Conservation (phyloP, 2,113 vertebrate species). For the Mungos mungo region DNA sequence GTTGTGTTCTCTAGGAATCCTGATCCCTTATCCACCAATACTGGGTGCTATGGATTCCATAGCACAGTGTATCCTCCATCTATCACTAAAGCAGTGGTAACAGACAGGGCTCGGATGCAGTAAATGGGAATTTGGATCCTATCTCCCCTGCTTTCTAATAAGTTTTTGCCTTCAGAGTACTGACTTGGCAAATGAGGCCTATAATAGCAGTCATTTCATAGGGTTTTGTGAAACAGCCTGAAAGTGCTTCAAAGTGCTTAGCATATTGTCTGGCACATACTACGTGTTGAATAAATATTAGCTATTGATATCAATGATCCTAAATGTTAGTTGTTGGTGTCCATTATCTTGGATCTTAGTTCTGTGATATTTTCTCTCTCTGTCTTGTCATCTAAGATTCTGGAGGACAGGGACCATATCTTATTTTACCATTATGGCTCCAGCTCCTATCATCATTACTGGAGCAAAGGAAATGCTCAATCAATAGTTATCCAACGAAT, state of each 20-base stretch:
- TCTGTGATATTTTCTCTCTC: not conserved
- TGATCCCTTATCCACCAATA: not conserved
- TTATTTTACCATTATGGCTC: not conserved
- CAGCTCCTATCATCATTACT: not conserved
- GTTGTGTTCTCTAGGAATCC: not conserved
- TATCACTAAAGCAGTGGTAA: too few relatives aligned
- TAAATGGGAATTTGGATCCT: not conserved
- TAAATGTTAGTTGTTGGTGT: not conserved
- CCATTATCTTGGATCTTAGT: not conserved
- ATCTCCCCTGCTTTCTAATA: not conserved
- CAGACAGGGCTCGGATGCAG: not conserved
- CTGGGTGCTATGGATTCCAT: not conserved
- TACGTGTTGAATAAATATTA: not conserved
- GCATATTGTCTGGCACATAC: not conserved
- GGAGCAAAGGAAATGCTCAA: not conserved
- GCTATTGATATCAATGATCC: not conserved
- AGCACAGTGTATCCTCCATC: not conserved
- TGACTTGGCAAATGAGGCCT: not conserved
- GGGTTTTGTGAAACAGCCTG: not conserved
- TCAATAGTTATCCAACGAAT: not conserved
- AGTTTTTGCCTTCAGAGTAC: not conserved
- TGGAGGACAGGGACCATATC: not conserved
- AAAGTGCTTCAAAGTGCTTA: not conserved
- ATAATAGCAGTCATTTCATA: not conserved
- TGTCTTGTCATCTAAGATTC: not conserved